Percentiles rank a stretch among this genome's conserved stretches.
Evolutionary conservation across 2,888 invertebrate genomes (phyloP).

Genomic region (Eupithecia inturbata): DNA sequence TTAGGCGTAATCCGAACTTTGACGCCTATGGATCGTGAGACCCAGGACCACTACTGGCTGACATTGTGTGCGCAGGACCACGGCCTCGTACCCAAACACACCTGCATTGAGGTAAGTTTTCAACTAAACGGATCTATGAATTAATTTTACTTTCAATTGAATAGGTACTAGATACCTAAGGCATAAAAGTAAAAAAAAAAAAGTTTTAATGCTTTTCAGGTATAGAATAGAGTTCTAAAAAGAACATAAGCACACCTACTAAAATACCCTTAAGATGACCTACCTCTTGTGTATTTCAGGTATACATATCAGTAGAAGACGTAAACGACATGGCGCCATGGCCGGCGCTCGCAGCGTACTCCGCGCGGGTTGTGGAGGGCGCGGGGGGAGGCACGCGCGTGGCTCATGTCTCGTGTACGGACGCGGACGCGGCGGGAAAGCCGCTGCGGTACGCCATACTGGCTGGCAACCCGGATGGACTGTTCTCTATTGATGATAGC

Average conservation of each 20-base stretch:
- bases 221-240: too few relatives aligned
- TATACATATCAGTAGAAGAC: constrained; percentile 89
- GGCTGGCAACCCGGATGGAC: constrained; percentile 95
- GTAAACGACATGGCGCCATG: constrained; percentile 98
- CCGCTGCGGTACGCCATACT: constrained; percentile 90
- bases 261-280: background rate
- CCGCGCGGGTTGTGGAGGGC: constrained; percentile 91
- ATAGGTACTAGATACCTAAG: too few relatives aligned
- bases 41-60: constrained; percentile 95
- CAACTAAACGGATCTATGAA: too few relatives aligned
- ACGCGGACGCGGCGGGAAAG: constrained; percentile 91
- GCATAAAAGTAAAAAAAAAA: too few relatives aligned
- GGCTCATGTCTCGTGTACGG: constrained; percentile 90
- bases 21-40: constrained; percentile 94
- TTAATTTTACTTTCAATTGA: too few relatives aligned
- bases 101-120: constrained; percentile 90
- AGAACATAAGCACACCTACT: too few relatives aligned
- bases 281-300: constrained; percentile 48
- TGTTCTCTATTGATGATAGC: constrained; percentile 92
- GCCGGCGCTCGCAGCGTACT: constrained; percentile 93
- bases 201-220: too few relatives aligned
- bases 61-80: constrained; percentile 97
- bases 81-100: constrained; percentile 92
- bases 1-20: constrained; percentile 92
- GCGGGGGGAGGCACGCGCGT: constrained; percentile 87